Evolutionary conservation across 2,888 invertebrate species (phyloP).

Genomic region (Gryllus longicercus): DNA sequence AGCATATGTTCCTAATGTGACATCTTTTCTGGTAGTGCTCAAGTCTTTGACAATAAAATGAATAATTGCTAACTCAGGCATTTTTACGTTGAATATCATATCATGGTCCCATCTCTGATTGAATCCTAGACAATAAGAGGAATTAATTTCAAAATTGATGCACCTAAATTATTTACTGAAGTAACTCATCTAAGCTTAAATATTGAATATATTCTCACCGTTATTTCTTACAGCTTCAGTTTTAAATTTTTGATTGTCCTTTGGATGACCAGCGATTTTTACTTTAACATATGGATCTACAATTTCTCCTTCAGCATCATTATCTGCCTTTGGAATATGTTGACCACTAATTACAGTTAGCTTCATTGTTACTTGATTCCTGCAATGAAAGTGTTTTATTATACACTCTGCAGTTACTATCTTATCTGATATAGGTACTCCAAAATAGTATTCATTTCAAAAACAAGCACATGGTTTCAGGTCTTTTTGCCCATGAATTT

Average conservation of each 20-base stretch:
- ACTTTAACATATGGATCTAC: constrained; percentile 56
- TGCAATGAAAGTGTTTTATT: constrained; percentile 22
- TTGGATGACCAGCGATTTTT: constrained; percentile 47
- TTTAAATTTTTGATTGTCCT: constrained; percentile 48
- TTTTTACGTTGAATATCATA: constrained; percentile 48
- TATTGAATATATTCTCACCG: constrained; percentile 45
- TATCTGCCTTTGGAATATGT: constrained; percentile 52
- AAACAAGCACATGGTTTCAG: too few relatives aligned
- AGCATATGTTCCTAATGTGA: constrained; percentile 49
- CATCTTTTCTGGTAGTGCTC: constrained; percentile 45
- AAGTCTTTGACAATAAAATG: constrained; percentile 52
- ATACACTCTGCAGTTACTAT: background rate
- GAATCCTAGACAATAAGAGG: constrained; percentile 47
- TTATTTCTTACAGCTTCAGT: constrained; percentile 53
- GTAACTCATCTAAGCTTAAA: too few relatives aligned
- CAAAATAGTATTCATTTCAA: too few relatives aligned
- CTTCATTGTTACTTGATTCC: constrained; percentile 37
- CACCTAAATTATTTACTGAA: background rate
- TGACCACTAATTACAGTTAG: constrained; percentile 55
- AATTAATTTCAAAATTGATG: background rate
- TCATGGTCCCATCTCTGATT: constrained; percentile 56
- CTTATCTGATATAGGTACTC: too few relatives aligned
- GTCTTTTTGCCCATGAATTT: too few relatives aligned
- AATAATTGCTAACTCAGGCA: constrained; percentile 54
- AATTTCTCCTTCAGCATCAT: constrained; percentile 47